Evolutionary conservation across 1,140 invertebrate genomes (phyloP).

Genomic region (Drosophila arawakana): DNA sequence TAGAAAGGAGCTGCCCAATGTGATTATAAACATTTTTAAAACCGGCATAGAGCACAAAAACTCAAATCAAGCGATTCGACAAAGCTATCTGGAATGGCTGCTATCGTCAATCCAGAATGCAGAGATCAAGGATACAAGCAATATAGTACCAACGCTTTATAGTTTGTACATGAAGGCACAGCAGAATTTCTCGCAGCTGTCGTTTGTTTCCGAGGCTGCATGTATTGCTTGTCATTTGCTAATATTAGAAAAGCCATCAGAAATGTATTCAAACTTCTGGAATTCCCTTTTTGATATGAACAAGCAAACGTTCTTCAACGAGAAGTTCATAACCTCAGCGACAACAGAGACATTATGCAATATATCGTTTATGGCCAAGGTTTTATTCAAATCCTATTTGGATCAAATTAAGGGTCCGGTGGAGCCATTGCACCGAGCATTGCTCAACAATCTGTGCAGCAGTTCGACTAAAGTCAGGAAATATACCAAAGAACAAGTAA

Average conservation of each 20-base stretch:
- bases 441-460: slow-evolving; percentile 88
- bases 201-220: slow-evolving; percentile 91
- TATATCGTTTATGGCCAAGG: slow-evolving; percentile 88
- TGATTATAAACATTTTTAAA: slow-evolving; percentile 91
- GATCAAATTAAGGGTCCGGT: slow-evolving; percentile 86
- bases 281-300: slow-evolving; percentile 89
- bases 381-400: slow-evolving; percentile 87
- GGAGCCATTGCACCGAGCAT: slow-evolving; percentile 87
- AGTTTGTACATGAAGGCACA: slow-evolving; percentile 90
- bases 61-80: slow-evolving; percentile 90
- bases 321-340: slow-evolving; percentile 90
- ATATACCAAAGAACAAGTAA: slow-evolving; percentile 79
- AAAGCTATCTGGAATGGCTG: slow-evolving; percentile 91
- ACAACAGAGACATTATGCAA: slow-evolving; percentile 89
- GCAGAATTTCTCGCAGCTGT: slow-evolving; percentile 86
- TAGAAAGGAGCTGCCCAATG: slow-evolving; percentile 88
- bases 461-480: slow-evolving; percentile 76
- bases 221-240: slow-evolving; percentile 90
- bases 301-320: slow-evolving; percentile 92
- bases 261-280: slow-evolving; percentile 87
- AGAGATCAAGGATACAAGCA: slow-evolving; percentile 31
- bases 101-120: slow-evolving; percentile 86
- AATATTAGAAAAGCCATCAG: slow-evolving; percentile 85
- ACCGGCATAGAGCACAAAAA: slow-evolving; percentile 92
- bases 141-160: slow-evolving; percentile 85